These are phyloP conservation scores for Elaphurus davidianus DNA, from an alignment of 2,113 vertebrate species.

Conservation along the genomic window DNA sequence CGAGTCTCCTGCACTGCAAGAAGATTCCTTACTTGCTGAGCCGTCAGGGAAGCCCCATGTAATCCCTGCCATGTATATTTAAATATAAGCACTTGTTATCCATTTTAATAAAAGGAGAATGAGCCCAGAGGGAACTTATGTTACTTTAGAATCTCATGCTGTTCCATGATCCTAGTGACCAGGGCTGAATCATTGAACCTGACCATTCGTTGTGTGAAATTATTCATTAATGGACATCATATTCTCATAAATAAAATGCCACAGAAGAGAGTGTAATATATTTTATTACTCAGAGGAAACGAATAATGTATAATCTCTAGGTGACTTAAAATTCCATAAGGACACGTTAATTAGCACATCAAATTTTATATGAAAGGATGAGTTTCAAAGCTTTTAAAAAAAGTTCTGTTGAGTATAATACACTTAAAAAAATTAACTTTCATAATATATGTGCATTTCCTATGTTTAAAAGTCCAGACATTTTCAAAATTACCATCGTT, in stretches of 20 bases:
- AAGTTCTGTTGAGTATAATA: neutral
- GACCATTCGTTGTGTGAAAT: neutral
- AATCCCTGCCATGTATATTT: neutral
- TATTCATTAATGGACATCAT: neutral
- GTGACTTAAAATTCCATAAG: neutral
- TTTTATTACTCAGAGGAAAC: neutral
- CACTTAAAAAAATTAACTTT: neutral
- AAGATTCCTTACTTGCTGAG: neutral
- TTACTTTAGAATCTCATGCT: neutral
- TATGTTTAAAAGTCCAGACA: neutral
- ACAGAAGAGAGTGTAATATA: neutral
- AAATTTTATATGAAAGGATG: constrained; percentile 2
- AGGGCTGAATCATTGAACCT: neutral
- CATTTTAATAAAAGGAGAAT: neutral
- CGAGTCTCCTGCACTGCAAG: neutral
- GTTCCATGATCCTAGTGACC: neutral
- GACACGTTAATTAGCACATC: neutral
- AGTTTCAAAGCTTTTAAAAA: constrained; percentile 31
- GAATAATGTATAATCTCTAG: neutral
- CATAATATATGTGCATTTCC: neutral
- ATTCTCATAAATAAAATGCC: neutral
- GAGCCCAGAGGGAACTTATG: neutral
- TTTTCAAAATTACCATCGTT: neutral
- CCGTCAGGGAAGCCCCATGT: neutral
- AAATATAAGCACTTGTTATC: neutral